These are phyloP conservation scores for Bothrops jararaca DNA, from an alignment of 2,113 vertebrate species.

Conservation along the genomic window DNA sequence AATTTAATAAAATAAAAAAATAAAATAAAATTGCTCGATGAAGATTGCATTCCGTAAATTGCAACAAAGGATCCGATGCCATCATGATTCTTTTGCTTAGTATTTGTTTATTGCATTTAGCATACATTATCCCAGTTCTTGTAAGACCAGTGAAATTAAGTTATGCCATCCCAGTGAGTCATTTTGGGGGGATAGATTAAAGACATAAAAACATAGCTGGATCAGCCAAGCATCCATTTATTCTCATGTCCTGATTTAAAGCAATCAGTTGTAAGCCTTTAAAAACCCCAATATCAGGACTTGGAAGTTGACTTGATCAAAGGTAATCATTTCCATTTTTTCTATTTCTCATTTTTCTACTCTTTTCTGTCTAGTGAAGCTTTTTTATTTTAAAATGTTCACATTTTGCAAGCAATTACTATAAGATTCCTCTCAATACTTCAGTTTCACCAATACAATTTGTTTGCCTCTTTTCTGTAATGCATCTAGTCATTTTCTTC, in stretches of 20 bases:
- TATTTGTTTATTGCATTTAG: neutral
- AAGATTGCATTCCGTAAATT: conserved; percentile 7
- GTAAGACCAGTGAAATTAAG: neutral
- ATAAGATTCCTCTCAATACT: neutral
- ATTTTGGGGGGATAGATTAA: neutral
- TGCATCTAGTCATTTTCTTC: neutral
- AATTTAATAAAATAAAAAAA: too few species aligned
- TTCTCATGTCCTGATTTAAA: neutral
- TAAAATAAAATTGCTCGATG: too few species aligned
- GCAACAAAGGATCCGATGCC: neutral
- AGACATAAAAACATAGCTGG: neutral
- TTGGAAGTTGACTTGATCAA: neutral
- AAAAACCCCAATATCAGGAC: too few species aligned
- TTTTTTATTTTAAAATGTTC: neutral
- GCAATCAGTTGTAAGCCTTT: neutral
- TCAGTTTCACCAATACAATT: neutral
- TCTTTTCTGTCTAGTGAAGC: neutral
- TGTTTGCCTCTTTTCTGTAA: neutral
- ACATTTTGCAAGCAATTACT: neutral
- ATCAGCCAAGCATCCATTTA: neutral
- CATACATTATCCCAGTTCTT: neutral
- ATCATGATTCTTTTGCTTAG: neutral
- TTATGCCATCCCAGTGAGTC: neutral
- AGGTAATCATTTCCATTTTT: neutral
- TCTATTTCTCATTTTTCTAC: neutral